A percentile compares a stretch with the other conserved stretches of the same genome.
These are phyloP conservation scores for Willisornis vidua DNA, from an alignment of 2,113 vertebrate species.

Conservation along the genomic window DNA sequence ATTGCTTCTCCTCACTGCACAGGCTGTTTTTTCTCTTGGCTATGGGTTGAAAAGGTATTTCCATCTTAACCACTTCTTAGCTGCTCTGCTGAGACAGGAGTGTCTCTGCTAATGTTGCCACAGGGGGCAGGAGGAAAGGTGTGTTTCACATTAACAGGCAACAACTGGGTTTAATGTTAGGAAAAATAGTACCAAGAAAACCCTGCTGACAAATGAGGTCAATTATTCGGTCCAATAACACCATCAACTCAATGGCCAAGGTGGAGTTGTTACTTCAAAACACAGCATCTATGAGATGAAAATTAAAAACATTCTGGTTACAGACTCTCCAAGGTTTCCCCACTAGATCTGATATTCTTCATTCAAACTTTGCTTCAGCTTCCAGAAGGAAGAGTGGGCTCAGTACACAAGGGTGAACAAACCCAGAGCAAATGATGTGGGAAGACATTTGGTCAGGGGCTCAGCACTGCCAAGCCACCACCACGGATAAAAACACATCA, in stretches of 20 bases:
- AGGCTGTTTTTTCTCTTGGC: not conserved
- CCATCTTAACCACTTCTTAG: not conserved
- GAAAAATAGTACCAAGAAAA: not conserved
- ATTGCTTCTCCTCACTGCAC: not conserved
- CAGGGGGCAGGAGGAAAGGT: not conserved
- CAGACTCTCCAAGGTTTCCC: not conserved
- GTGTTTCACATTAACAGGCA: not conserved
- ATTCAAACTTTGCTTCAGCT: not conserved
- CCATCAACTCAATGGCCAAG: fast-evolving
- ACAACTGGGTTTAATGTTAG: not conserved
- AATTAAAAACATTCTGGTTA: not conserved
- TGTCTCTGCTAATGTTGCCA: not conserved
- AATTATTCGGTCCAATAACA: not conserved
- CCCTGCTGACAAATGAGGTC: not conserved
- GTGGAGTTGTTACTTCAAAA: not conserved
- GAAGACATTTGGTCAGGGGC: not conserved
- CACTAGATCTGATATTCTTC: not conserved
- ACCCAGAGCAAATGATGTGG: not conserved
- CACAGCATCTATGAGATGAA: not conserved
- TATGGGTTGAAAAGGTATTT: not conserved
- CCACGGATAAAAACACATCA: not conserved
- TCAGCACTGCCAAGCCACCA: not conserved
- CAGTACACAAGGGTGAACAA: not conserved
- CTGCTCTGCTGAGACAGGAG: not conserved
- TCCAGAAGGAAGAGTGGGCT: not conserved